Conservation (phyloP, 2,113 vertebrate species). For the Anser brachyrhynchus region DNA sequence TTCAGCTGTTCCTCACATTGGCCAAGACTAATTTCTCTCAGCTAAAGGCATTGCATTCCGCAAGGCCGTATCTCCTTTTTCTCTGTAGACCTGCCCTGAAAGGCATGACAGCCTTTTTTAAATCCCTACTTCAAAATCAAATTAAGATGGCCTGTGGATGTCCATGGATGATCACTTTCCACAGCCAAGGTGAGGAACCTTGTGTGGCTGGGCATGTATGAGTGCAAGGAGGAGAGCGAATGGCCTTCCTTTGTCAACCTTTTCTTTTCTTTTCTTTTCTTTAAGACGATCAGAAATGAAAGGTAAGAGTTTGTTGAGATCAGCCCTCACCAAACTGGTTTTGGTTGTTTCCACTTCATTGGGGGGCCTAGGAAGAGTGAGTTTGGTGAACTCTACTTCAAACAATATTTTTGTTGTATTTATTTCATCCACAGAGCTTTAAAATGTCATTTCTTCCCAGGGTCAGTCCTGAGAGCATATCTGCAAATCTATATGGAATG, state of each 20-base stretch:
- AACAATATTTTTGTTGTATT: neutral
- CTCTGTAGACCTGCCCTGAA: neutral
- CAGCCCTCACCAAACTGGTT: rapidly evolving
- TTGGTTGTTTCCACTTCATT: neutral
- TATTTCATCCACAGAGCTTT: neutral
- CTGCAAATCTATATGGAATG: neutral
- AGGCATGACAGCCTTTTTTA: neutral
- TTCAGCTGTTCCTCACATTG: neutral
- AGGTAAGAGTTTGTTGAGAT: neutral
- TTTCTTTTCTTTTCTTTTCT: neutral
- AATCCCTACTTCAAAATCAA: neutral
- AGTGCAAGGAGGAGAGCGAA: neutral
- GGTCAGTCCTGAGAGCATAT: neutral
- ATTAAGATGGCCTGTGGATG: neutral
- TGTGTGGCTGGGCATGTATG: neutral
- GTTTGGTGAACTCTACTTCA: neutral
- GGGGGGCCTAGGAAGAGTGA: neutral
- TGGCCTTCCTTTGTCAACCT: neutral
- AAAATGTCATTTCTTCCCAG: neutral
- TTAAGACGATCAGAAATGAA: neutral
- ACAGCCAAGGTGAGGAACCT: neutral
- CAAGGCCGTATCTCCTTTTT: neutral
- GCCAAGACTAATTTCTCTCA: neutral
- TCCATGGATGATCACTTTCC: neutral
- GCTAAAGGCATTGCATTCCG: neutral